Evolutionary conservation across 1,140 invertebrate genomes (phyloP).

Genomic region (Drosophila bocqueti): DNA sequence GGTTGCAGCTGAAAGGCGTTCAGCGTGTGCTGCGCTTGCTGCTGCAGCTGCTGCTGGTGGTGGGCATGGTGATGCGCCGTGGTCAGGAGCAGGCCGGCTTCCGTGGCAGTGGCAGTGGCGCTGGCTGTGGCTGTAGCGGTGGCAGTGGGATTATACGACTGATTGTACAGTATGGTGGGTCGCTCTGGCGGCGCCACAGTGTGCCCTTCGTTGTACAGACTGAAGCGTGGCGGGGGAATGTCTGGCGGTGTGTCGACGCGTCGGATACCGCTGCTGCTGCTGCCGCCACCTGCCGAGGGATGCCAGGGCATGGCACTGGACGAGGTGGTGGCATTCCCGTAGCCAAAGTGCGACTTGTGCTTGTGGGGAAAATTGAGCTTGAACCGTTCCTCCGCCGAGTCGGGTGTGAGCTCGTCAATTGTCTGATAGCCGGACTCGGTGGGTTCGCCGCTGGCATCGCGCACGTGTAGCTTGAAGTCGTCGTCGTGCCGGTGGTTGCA

Average conservation of each 20-base stretch:
- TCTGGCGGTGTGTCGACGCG: conserved; percentile 76
- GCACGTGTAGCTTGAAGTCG: conserved; percentile 68
- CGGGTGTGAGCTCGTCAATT: conserved; percentile 75
- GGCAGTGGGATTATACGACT: conserved; percentile 52
- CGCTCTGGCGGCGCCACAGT: conserved; percentile 71
- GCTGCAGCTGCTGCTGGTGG: conserved; percentile 60
- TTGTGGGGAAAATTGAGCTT: conserved; percentile 52
- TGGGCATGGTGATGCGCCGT: conserved; percentile 63
- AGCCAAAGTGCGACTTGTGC: conserved; percentile 58
- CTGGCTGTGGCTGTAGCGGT: conserved; percentile 22
- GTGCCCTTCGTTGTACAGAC: conserved; percentile 63
- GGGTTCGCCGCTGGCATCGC: conserved; percentile 37
- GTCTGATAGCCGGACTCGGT: conserved; percentile 78
- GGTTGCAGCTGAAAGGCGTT: conserved; percentile 61
- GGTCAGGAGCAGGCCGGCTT: conserved; percentile 40
- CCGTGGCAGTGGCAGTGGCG: conserved; percentile 41
- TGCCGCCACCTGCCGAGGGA: conserved; percentile 24
- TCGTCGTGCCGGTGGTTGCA: conserved; percentile 68
- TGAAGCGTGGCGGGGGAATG: conserved; percentile 73
- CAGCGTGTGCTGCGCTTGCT: conserved; percentile 55
- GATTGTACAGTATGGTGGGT: conserved; percentile 75
- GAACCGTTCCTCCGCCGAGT: conserved; percentile 71
- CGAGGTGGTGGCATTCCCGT: conserved; percentile 39
- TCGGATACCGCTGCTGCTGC: conserved; percentile 26
- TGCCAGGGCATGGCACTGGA: conserved; percentile 57